Conservation (phyloP, 2,113 vertebrate species). For the Chitala chitala region DNA sequence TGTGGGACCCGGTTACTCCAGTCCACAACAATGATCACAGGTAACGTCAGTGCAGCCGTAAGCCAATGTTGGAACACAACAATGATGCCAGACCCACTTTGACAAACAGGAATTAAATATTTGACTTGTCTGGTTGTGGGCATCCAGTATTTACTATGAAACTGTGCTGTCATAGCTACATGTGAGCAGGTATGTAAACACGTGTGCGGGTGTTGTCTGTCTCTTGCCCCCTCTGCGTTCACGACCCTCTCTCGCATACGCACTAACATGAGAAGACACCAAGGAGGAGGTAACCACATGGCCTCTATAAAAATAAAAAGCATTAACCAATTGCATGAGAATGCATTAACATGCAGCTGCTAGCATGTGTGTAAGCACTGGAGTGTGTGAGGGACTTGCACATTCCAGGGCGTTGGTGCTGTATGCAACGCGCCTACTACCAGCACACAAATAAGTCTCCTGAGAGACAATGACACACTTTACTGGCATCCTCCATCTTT, state of each 20-base stretch:
- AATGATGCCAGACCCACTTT: too few relatives aligned
- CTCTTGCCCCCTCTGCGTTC: neutral
- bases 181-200: too few relatives aligned
- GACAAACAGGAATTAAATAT: too few relatives aligned
- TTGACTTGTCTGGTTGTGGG: too few relatives aligned
- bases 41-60: neutral
- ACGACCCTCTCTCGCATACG: neutral
- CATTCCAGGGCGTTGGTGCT: too few relatives aligned
- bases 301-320: neutral
- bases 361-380: neutral
- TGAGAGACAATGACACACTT: neutral
- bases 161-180: too few relatives aligned
- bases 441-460: neutral
- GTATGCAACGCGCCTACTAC: too few relatives aligned
- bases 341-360: neutral
- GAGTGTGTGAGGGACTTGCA: too few relatives aligned
- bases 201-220: slow-evolving; percentile 6
- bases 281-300: neutral
- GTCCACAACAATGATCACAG: neutral
- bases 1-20: neutral
- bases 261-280: neutral
- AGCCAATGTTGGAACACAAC: neutral
- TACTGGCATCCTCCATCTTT: neutral
- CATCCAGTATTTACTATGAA: too few relatives aligned
- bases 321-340: neutral